Evolutionary conservation across 1,140 invertebrate genomes (phyloP).

Genomic region (Eulimnadia texana): DNA sequence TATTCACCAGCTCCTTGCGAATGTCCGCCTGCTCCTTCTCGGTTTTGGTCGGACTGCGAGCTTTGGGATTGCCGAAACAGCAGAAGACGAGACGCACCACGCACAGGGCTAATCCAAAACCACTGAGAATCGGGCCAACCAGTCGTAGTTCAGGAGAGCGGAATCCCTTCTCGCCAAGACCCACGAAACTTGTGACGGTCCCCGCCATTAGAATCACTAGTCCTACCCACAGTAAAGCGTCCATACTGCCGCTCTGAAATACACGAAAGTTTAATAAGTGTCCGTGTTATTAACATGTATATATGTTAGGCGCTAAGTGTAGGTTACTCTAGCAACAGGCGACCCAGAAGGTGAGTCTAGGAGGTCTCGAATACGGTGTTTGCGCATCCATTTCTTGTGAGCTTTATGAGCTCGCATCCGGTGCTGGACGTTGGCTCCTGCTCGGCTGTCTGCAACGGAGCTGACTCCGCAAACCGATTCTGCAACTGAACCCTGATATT

Average conservation of each 20-base stretch:
- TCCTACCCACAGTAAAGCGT: conserved; percentile 67
- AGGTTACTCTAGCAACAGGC: not conserved
- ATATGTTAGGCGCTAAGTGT: no score
- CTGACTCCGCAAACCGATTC: not conserved
- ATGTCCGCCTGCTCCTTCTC: not conserved
- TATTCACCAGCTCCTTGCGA: not conserved
- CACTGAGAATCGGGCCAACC: conserved; percentile 61
- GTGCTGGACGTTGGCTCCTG: conserved; percentile 38
- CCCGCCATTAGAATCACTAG: conserved; percentile 64
- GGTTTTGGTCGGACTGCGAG: not conserved
- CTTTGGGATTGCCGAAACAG: not conserved
- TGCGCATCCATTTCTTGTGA: conserved; percentile 61
- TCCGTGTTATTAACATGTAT: no score
- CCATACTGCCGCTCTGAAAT: conserved; percentile 42
- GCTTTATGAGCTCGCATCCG: conserved; percentile 45
- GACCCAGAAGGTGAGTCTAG: not conserved
- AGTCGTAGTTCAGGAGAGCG: conserved; percentile 65
- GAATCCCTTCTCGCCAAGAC: conserved; percentile 76
- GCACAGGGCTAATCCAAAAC: conserved; percentile 28
- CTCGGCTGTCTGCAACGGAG: conserved; percentile 19
- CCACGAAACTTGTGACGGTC: conserved; percentile 71
- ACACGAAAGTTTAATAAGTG: no score
- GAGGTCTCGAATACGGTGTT: conserved; percentile 45
- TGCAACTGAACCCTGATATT: not conserved
- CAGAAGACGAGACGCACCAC: conserved; percentile 24